Evolutionary conservation across 2,113 vertebrate genomes (phyloP), one percentile per base, ranked within the genome.

Genomic region (Eublepharis macularius): DNA sequence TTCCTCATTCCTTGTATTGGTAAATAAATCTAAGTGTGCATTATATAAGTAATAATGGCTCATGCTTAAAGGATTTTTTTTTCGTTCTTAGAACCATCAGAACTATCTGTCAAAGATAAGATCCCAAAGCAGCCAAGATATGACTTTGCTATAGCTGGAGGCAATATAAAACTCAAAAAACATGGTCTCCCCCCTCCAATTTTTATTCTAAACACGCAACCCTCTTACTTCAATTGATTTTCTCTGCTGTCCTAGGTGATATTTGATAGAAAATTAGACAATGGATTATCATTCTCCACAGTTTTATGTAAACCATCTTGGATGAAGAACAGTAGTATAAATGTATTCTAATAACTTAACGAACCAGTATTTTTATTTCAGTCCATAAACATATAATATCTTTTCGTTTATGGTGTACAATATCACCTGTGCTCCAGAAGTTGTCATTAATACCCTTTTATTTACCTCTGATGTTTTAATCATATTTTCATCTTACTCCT

Each of bases 21-120:
- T 80, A 87, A 75, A 63, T 73, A 82, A 66, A 65, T 87, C 63
- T 78, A 91, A 92, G 90, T 2, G 49, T 90, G 78, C 85, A 86
- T 87, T 91, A 88, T 88, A 90, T 90, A 92, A 95, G 65, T 86
- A 91, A 74, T 66, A 83, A 86, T 45, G 11, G 82, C 77, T 89
- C 72, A 81, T 91, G 80, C 76, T 90, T 92, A 88, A 90, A 95
- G 93, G 88, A 90, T 94, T 92, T 80, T 69, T 92, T n/a, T 45
- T 80, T 49, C 90, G 79, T 89, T 93, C 88, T 80, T 91, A 84
- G 89, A 91, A 91, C 85, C 87, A 85, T 83, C 84, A 83, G 68
- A 85, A 88, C 88, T 70, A 47, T 63, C 24, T 63, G 41, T 76
- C 76, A 88, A 95, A 76, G 24, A 76, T 65, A 65, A 34, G 57